These are phyloP conservation scores for Metaphire vulgaris DNA, from an alignment of 1,140 invertebrate genomes.

Conservation along the genomic window DNA sequence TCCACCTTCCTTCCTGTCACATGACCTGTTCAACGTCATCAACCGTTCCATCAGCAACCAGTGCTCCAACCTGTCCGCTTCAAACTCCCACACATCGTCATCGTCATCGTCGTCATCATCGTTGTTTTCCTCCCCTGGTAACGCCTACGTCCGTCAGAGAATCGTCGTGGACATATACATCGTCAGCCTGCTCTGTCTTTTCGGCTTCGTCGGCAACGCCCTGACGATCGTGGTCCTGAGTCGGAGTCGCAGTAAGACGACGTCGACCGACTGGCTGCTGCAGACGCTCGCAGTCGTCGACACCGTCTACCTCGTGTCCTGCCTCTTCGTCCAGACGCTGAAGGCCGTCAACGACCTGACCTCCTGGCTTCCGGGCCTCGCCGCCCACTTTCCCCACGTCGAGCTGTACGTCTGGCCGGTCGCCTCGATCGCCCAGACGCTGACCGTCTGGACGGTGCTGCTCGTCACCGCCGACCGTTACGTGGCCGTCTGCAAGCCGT, in stretches of 20 bases:
- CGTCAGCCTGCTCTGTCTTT: no score
- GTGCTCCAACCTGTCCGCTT: no score
- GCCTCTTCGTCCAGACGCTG: constrained; percentile 23
- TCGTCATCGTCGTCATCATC: no score
- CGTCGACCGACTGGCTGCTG: constrained; percentile 21
- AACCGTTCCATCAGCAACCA: no score
- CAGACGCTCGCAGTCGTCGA: constrained; percentile 24
- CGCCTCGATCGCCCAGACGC: no score
- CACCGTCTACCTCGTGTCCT: constrained; percentile 21
- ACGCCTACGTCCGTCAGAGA: constrained; percentile 2
- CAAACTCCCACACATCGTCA: no score
- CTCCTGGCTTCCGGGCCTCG: constrained; percentile 12
- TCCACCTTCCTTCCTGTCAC: no score
- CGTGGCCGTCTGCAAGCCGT: no score
- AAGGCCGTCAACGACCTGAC: constrained; percentile 17
- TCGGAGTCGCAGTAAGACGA: constrained; percentile 10
- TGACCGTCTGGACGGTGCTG: no score
- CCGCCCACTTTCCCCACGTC: constrained; percentile 13
- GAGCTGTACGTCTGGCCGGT: constrained; percentile 18
- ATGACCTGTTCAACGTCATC: no score
- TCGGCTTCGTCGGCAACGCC: constrained; percentile 27
- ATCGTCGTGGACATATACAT: constrained; percentile 23
- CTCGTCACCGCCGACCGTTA: no score
- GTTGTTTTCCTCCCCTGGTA: no score
- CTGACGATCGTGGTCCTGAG: constrained; percentile 22